Evolutionary conservation across 2,797 vertebrate genomes (phyloP).

Genomic region (Miichthys miiuy): DNA sequence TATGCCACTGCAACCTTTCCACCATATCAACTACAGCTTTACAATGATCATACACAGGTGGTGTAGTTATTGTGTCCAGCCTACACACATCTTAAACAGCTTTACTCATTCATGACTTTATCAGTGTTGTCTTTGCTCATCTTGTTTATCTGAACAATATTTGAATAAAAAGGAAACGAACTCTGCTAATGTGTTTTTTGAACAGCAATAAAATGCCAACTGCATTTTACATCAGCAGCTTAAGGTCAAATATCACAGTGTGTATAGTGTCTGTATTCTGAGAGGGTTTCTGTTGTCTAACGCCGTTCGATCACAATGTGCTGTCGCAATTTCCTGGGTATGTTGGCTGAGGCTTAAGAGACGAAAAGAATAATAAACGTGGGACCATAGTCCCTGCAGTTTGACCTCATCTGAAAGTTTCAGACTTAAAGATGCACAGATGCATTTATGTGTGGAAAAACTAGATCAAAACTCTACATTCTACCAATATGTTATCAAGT

Average conservation of each 20-base stretch:
- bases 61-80: background rate
- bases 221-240: too few relatives aligned
- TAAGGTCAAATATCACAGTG: background rate
- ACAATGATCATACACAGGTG: background rate
- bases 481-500: background rate
- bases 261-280: background rate
- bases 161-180: background rate
- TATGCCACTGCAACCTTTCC: too few relatives aligned
- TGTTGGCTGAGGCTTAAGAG: slow-evolving; percentile 5
- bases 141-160: background rate
- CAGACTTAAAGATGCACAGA: background rate
- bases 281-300: slow-evolving; percentile 1
- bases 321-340: slow-evolving; percentile 21
- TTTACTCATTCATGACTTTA: background rate
- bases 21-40: background rate
- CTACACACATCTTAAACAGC: slow-evolving; percentile 7
- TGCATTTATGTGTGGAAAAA: background rate
- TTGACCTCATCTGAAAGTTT: slow-evolving; percentile 7
- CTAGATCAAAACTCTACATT: background rate
- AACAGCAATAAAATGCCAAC: too few relatives aligned
- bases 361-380: background rate
- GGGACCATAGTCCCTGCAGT: slow-evolving; percentile 2
- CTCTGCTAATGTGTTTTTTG: background rate
- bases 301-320: background rate
- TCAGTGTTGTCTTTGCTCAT: background rate